Evolutionary conservation across 2,888 invertebrate species (phyloP).

Genomic region (Archaeoteleia sp.): DNA sequence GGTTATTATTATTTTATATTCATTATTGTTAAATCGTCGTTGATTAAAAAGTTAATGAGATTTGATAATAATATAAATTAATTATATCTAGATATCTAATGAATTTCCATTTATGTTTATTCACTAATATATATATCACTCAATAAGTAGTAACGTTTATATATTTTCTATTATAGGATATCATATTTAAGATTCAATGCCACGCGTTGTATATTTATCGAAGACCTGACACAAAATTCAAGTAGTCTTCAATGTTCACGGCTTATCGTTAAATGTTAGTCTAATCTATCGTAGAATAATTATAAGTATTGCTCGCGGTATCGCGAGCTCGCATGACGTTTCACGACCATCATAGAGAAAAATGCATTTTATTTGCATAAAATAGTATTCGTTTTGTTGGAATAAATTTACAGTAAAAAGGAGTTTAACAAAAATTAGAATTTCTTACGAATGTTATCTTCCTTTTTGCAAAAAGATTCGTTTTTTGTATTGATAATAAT

Average conservation of each 20-base stretch:
- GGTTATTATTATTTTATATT: too few relatives aligned
- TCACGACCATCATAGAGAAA: slow-evolving; percentile 22
- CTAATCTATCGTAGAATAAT: slow-evolving; percentile 41
- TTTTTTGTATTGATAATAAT: too few relatives aligned
- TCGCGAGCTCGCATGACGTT: slow-evolving; percentile 38
- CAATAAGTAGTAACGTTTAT: slow-evolving; percentile 10
- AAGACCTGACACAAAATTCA: slow-evolving; percentile 2
- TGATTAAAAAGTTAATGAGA: too few relatives aligned
- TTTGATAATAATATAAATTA: too few relatives aligned
- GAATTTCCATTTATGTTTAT: too few relatives aligned
- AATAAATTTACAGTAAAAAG: slow-evolving; percentile 5
- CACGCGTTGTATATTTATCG: slow-evolving; percentile 8
- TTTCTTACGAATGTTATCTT: neutral
- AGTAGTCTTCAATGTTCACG: slow-evolving; percentile 19
- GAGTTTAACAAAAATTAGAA: neutral
- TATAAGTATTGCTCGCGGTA: slow-evolving; percentile 28
- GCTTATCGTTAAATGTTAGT: slow-evolving; percentile 32
- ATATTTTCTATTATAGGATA: too few relatives aligned
- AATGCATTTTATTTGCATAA: slow-evolving; percentile 21
- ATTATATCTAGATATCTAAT: too few relatives aligned
- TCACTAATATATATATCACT: slow-evolving; percentile 4
- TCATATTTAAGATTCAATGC: too few relatives aligned
- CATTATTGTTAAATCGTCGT: too few relatives aligned
- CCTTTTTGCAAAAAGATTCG: too few relatives aligned
- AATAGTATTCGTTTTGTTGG: slow-evolving; percentile 13